A percentile compares a stretch with the other conserved stretches of the same genome.
Evolutionary conservation across 1,140 invertebrate genomes (phyloP).

Genomic region (Cephus cinctus): DNA sequence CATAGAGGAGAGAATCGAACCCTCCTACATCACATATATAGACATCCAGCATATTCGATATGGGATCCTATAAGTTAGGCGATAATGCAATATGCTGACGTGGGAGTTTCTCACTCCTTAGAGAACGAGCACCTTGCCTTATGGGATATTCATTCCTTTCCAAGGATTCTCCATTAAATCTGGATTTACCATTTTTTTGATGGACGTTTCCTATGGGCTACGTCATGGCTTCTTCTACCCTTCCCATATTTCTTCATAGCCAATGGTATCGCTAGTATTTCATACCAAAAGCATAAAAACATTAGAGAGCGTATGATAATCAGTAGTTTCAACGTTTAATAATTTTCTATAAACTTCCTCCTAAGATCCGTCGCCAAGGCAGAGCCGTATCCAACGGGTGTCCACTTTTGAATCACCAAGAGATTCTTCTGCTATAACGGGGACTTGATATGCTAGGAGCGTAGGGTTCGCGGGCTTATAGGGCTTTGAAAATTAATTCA

Average conservation of each 20-base stretch:
- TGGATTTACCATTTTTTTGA: slow-evolving; percentile 29
- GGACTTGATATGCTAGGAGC: neutral
- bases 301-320: too few species aligned
- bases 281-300: too few species aligned
- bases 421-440: too few species aligned
- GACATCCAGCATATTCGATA: slow-evolving; percentile 39
- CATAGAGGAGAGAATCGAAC: too few species aligned
- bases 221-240: neutral
- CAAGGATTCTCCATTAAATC: slow-evolving; percentile 36
- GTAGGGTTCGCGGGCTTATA: neutral
- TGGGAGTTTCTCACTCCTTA: slow-evolving; percentile 12
- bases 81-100: slow-evolving; percentile 47
- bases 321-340: too few species aligned
- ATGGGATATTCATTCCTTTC: neutral
- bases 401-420: too few species aligned
- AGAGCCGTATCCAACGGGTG: too few species aligned
- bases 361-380: too few species aligned
- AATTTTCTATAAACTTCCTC: too few species aligned
- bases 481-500: slow-evolving; percentile 8
- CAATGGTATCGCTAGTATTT: too few species aligned
- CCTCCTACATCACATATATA: too few species aligned
- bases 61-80: slow-evolving; percentile 39
- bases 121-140: neutral
- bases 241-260: neutral
- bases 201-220: too few species aligned